Evolutionary conservation across 2,113 vertebrate genomes (phyloP), one percentile per base, ranked within the genome.

Genomic region (Empidonax traillii): DNA sequence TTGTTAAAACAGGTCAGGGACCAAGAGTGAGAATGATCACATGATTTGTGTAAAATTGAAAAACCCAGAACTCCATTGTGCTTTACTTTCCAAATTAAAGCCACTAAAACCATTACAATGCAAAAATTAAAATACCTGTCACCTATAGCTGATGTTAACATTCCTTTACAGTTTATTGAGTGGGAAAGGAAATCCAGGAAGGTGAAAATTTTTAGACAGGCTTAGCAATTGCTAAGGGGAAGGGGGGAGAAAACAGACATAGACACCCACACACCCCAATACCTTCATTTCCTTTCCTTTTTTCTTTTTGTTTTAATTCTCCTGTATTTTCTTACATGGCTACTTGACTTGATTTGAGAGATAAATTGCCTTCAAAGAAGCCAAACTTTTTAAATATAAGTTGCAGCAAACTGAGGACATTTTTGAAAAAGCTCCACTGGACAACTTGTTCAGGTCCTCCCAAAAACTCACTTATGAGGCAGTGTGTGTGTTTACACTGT

Each of bases 161-260:
- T 39, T 7, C 51, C 53, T 69, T 10, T 74, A 63, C 67, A 81
- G 62, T 94, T 94, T 89, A 77, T 61, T 89, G 73, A 81, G 31
- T 74, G 56, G 81, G 37, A 90, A 90, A 66, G n/a, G 51, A 93
- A 87, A 85, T 84, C 39, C 51, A 85, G 33, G n/a, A 78, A 83
- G 22, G 49, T 51, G 62, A 91, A 71, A 49, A 52, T 15, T 35
- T 89, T 66, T 77, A 55, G 72, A 83, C 33, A 77, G 52, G 14
- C 18, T 90, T 88, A 83, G 44, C 61, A 49, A 75, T 58, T 74
- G 44, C 49, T 86, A 69, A 85, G 8, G 31, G 28, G 43, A 66
- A 85, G 7, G 31, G 31, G 20, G 46, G 21, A 25, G 24, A 25
- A 51, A 51, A 15, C 2, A 31, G 9, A 43, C 13, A 19, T 18